Evolutionary conservation across 2,888 invertebrate genomes (phyloP).

Genomic region (Meteorus cinctellus): DNA sequence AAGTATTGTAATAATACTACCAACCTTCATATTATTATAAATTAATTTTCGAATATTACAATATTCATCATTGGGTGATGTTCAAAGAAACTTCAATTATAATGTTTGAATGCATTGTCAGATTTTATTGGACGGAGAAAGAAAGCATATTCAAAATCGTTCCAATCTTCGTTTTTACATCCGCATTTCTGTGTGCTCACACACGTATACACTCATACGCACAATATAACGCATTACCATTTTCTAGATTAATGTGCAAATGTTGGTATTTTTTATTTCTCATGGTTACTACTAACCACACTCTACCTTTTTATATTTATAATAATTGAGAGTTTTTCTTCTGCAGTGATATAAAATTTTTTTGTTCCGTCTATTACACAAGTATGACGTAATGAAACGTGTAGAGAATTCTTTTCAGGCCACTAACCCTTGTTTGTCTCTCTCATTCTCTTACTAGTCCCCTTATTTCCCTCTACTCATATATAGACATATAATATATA

Average conservation of each 20-base stretch:
- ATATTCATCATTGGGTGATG: background rate
- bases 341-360: background rate
- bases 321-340: background rate
- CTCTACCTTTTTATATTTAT: background rate
- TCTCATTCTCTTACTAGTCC: slow-evolving; percentile 20
- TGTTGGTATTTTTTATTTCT: background rate
- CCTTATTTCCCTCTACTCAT: background rate
- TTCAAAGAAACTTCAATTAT: background rate
- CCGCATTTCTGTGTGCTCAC: background rate
- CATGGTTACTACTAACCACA: background rate
- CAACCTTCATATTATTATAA: background rate
- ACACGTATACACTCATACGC: background rate
- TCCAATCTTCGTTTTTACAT: background rate
- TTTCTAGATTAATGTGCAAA: background rate
- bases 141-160: background rate
- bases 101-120: background rate
- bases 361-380: background rate
- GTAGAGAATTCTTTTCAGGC: slow-evolving; percentile 10
- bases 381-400: slow-evolving; percentile 5
- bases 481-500: background rate
- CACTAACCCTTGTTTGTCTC: slow-evolving; percentile 26
- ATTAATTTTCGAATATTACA: background rate
- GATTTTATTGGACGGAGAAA: background rate
- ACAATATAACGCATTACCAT: background rate
- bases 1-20: background rate